Base-by-base conservation (phyloP, 2,113 vertebrate species). In the Trogon melanurus region DNA sequence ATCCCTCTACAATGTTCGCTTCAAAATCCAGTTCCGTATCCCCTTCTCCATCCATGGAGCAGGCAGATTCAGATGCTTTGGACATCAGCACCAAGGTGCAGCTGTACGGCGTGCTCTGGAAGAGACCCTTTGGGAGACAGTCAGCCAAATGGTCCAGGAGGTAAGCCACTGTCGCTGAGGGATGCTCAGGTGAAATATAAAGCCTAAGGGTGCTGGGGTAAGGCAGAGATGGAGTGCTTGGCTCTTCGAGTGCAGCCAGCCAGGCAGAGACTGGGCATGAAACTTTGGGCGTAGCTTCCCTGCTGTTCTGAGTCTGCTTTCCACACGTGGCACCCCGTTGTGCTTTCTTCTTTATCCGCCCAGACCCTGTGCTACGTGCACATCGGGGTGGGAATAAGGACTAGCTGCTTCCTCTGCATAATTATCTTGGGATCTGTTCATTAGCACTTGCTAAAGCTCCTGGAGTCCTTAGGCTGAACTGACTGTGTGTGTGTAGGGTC, bases 81-180 rank as follows among this genome's bases (percentile, higher is more conserved):
- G 99, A 99, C 96, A 98, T 99, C 98, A 99, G 99, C 98, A 99
- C 99, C 96, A 99, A 99, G 97, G 99, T 99, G 98, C 99, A 99
- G 98, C 98, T 99, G 65, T 98, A 99, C 1, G 99, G 99, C 0
- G 98, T 99, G 53, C 98, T 99, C 97, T 99, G 99, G 99, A 99
- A 99, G 97, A 98, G 99, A 97, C 99, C 99, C 11, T 99, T 99
- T 1, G 99, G 99, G 94, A 98, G 99, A 32, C 98, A 98, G 5
- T 99, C 99, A 0, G 98, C 99, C 96, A 99, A 99, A 88, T 99
- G 99, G 99, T 99, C 99, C 85, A 98, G 98, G 96, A 99, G 99
- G 99, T 99, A 98, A 98, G 97, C 5, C 27, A 16, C 30, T 5
- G 34, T 6, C 2, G 16, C 67, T 16, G 66, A 45, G 74, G 78